Percentiles rank a stretch among this genome's conserved stretches.
Evolutionary conservation across 1,140 invertebrate genomes (phyloP).

Genomic region (Orchestia grillus): DNA sequence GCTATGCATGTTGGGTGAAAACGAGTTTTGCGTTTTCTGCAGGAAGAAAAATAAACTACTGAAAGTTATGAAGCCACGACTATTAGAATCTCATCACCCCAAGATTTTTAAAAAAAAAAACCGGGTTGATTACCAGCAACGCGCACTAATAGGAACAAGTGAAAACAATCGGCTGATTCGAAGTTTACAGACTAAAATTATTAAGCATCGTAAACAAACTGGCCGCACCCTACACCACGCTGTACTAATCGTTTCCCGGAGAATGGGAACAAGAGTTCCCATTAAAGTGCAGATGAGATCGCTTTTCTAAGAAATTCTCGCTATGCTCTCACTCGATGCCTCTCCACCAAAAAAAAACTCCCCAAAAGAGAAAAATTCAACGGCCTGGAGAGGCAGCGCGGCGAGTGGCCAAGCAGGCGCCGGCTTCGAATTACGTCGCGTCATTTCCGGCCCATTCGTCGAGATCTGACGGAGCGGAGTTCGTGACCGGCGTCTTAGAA

Average conservation of each 20-base stretch:
- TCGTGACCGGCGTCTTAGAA: constrained; percentile 3
- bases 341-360: background rate
- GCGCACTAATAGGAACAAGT: background rate
- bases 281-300: background rate
- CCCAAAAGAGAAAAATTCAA: background rate
- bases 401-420: background rate
- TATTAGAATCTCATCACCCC: background rate
- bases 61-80: background rate
- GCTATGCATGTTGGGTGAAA: background rate
- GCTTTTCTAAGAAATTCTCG: background rate
- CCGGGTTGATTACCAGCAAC: background rate
- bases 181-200: background rate
- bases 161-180: background rate
- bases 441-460: constrained; percentile 32
- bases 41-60: background rate
- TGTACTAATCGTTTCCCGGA: background rate
- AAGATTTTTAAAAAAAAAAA: no score
- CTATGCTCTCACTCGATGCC: background rate
- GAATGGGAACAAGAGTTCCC: background rate
- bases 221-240: no score
- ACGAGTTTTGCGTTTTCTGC: no score
- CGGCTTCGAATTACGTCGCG: background rate
- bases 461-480: background rate
- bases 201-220: background rate
- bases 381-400: background rate